These are phyloP conservation scores for Aphaenogaster rudis DNA, from an alignment of 1,140 invertebrate species.

Conservation along the genomic window DNA sequence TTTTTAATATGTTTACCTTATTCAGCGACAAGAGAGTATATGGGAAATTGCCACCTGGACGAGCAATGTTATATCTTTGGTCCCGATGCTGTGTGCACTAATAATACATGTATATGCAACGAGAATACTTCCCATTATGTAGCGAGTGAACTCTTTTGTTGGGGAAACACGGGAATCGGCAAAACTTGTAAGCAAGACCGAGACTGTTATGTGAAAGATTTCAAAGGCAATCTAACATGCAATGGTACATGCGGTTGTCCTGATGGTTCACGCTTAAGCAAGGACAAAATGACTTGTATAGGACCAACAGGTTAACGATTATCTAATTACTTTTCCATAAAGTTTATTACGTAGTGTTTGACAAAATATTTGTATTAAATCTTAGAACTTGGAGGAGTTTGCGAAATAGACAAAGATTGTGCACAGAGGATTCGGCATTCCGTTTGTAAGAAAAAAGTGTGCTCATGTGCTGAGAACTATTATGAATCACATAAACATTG, in stretches of 20 bases:
- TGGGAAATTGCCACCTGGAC: slow-evolving; percentile 52
- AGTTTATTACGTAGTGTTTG: background rate
- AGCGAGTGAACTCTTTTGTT: slow-evolving; percentile 76
- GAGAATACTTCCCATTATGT: slow-evolving; percentile 71
- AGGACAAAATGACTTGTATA: slow-evolving; percentile 54
- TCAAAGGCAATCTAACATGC: slow-evolving; percentile 48
- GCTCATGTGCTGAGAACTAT: slow-evolving; percentile 68
- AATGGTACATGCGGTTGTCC: slow-evolving; percentile 67
- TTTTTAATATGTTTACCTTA: background rate
- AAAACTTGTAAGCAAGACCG: slow-evolving; percentile 64
- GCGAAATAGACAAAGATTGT: slow-evolving; percentile 70
- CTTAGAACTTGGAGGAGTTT: slow-evolving; percentile 65
- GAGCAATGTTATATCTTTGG: slow-evolving; percentile 77
- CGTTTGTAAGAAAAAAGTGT: slow-evolving; percentile 57
- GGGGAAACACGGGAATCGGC: slow-evolving; percentile 69
- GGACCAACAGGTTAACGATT: slow-evolving; percentile 44
- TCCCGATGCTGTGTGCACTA: slow-evolving; percentile 69
- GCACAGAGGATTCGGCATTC: slow-evolving; percentile 23
- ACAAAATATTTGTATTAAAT: slow-evolving; percentile 20
- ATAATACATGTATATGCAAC: slow-evolving; percentile 73
- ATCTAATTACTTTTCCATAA: background rate
- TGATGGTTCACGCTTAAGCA: slow-evolving; percentile 53
- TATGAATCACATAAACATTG: slow-evolving; percentile 59
- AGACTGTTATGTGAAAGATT: slow-evolving; percentile 70
- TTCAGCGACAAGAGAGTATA: slow-evolving; percentile 29